Evolutionary conservation across 2,888 invertebrate species (phyloP), one percentile per base, ranked within the genome.

Genomic region (Mythimna lalbum): DNA sequence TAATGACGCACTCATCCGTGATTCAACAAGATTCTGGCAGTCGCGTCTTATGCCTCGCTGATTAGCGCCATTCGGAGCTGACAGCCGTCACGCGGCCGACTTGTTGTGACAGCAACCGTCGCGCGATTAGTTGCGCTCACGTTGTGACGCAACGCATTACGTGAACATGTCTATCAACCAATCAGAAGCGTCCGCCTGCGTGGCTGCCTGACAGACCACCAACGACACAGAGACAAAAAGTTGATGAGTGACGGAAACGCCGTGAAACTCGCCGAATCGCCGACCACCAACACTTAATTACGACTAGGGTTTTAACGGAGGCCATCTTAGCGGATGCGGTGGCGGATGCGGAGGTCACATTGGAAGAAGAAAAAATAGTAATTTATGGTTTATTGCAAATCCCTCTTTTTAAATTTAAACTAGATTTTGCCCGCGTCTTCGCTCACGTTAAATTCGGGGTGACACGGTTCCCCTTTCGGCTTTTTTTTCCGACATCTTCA

Each of bases 191-290:
- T 27, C 27, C 69, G 49, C 33, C 50, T 36, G 47, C 53, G 60
- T 53, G 47, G 31, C 52, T 1, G n/a, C 7, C 49, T 17, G 50
- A n/a, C 33, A 63, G 81, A 70, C 78, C 78, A 78, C 81, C 81
- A 70, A 70, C 81, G 81, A 76, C 76, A 70, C 53, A 33, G 33
- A 12, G 39, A 78, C 76, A 78, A 78, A 78, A 78, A 78, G 56
- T 78, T 76, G 76, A 78, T 53, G 70, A 78, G 63, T 57, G 76
- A 27, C 76, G 65, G 71, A 76, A 70, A 63, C 36, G 50, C 56
- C 63, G 61, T 80, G 76, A 77, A 68, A 68, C 63, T 55, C n/a
- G 63, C 61, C 56, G 52, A 43, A 6, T 19, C 23, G 6, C 62
- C 39, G 23, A 52, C 19, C 69, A 53, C n/a, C 53, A 6, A 14